phyloP scores from a whole-genome alignment of 1,140 invertebrate species.

The Caenorhabditis remanei region DNA sequence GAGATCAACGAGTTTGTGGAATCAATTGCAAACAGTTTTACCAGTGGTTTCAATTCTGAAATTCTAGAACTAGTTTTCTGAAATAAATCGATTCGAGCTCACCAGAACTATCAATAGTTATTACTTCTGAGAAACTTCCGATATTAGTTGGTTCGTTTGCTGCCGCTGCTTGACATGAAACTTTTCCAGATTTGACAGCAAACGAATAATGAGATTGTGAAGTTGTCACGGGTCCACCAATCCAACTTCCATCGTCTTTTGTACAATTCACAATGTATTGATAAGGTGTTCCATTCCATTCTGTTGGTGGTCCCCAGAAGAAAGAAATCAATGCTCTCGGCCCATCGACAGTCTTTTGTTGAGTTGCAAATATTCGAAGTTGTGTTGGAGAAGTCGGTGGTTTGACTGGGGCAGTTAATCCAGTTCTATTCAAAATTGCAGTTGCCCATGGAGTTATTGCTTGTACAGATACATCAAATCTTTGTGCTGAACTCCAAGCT shows the following conservation, averaged over 20 bases:
- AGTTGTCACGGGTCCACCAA: slow-evolving; percentile 57
- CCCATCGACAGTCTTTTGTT: slow-evolving; percentile 77
- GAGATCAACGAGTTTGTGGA: slow-evolving; percentile 72
- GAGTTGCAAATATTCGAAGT: slow-evolving; percentile 74
- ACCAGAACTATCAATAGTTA: slow-evolving; percentile 76
- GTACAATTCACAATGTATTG: slow-evolving; percentile 76
- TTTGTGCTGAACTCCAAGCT: slow-evolving; percentile 71
- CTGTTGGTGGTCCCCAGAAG: slow-evolving; percentile 75
- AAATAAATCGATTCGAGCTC: slow-evolving; percentile 10
- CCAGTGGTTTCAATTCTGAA: slow-evolving; percentile 75
- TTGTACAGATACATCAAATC: slow-evolving; percentile 70
- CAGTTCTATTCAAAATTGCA: slow-evolving; percentile 71
- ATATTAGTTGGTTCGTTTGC: slow-evolving; percentile 75
- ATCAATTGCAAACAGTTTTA: slow-evolving; percentile 77
- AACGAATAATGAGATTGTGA: slow-evolving; percentile 68
- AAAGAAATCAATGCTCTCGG: slow-evolving; percentile 76
- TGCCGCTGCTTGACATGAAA: slow-evolving; percentile 73
- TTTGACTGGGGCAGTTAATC: slow-evolving; percentile 73
- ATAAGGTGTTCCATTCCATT: slow-evolving; percentile 77
- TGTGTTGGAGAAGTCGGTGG: slow-evolving; percentile 70
- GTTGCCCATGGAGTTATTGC: slow-evolving; percentile 72
- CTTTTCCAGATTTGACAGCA: slow-evolving; percentile 74
- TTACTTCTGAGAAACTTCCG: slow-evolving; percentile 68
- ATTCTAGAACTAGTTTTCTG: background rate
- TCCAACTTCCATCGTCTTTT: slow-evolving; percentile 60